These are phyloP conservation scores for Numenius arquata DNA, from an alignment of 2,113 vertebrate species.

Conservation along the genomic window DNA sequence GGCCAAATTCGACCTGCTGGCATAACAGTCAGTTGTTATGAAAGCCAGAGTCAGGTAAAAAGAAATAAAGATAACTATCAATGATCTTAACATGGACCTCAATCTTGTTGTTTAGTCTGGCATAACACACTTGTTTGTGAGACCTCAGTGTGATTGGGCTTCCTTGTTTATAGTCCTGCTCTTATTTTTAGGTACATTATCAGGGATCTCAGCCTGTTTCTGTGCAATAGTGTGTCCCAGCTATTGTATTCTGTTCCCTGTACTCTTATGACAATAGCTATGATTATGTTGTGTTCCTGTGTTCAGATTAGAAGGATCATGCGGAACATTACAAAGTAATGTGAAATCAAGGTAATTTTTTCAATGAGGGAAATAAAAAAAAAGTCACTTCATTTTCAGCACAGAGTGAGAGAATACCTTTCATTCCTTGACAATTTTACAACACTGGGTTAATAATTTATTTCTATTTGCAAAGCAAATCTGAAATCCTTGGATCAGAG, in stretches of 20 bases:
- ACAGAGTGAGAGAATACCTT: background rate
- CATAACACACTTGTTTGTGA: background rate
- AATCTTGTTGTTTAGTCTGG: constrained; percentile 1
- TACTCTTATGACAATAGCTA: background rate
- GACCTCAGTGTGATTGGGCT: background rate
- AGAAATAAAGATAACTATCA: background rate
- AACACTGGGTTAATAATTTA: background rate
- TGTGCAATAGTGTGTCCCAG: background rate
- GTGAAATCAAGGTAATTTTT: background rate
- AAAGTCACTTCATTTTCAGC: background rate
- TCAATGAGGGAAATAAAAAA: background rate
- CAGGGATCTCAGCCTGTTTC: background rate
- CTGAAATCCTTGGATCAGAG: background rate
- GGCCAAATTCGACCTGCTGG: background rate
- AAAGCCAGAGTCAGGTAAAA: background rate
- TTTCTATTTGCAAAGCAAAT: constrained; percentile 22
- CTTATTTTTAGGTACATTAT: constrained; percentile 35
- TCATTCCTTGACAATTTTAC: background rate
- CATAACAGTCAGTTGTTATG: background rate
- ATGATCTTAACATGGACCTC: background rate
- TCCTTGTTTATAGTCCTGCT: constrained; percentile 17
- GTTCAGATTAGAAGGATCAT: background rate
- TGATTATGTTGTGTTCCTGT: background rate
- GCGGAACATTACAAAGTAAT: background rate
- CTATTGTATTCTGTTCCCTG: constrained; percentile 10